Evolutionary conservation across 2,113 vertebrate genomes (phyloP), one percentile per base, ranked within the genome.

Genomic region (Theristicus caerulescens): DNA sequence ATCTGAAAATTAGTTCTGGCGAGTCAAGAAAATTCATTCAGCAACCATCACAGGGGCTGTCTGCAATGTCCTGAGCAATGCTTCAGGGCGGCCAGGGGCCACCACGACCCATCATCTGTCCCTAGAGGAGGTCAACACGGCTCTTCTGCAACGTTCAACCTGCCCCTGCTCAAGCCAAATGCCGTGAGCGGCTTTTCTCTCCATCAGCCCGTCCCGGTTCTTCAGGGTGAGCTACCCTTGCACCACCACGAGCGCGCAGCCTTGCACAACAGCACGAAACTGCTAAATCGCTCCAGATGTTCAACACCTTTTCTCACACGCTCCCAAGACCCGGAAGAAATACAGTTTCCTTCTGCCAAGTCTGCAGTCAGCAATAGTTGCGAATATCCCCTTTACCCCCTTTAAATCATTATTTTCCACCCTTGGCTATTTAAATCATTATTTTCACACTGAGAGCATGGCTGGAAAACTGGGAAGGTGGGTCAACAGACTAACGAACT

Each of bases 241-340:
- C 44, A 27, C 12, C 70, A 25, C 36, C 69, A 21, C 4, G 9
- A 40, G 64, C 3, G 17, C 20, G 3, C 49, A 34, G 86, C 21
- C 57, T 38, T 3, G 1, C 27, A 7, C 71, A 27, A 77, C 57
- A 13, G 69, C 90, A 51, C 9, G 0, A 29, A 85, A 22, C 67
- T 51, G 82, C 83, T 94, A 72, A 94, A 82, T 32, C 31, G 1
- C 89, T 94, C 81, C 94, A 97, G 95, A 93, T 90, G 91, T 91
- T 76, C 91, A 38, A 42, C 95, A 88, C 86, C 92, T 97, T 88
- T 44, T 26, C 88, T 59, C 88, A 90, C 83, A 65, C 2, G 0
- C 49, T 97, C 81, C 86, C 81, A n/a, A 87, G 93, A 95, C 86
- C 94, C 70, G 2, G 94, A 93, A 96, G 89, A 88, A 95, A 88